Conservation (phyloP, 2,113 vertebrate species). For the Vidua macroura region DNA sequence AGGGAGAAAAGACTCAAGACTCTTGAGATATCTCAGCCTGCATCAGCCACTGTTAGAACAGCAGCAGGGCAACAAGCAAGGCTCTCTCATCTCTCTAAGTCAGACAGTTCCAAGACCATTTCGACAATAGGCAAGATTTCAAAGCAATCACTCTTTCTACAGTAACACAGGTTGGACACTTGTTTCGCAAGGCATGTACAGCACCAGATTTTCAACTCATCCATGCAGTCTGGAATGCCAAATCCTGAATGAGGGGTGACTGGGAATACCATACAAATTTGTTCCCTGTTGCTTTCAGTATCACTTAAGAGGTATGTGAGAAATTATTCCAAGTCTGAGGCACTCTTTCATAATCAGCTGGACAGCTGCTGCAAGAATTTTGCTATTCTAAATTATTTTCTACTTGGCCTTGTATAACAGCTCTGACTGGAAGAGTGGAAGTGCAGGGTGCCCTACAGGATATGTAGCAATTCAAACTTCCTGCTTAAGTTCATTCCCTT, state of each 20-base stretch:
- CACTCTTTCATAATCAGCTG: neutral
- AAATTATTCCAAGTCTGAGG: neutral
- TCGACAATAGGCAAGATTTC: neutral
- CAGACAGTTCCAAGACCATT: neutral
- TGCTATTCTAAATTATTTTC: neutral
- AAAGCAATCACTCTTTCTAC: neutral
- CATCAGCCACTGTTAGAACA: neutral
- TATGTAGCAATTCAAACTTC: conserved; percentile 15
- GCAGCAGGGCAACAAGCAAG: neutral
- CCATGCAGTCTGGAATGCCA: accelerated
- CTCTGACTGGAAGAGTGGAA: neutral
- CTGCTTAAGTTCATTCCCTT: neutral
- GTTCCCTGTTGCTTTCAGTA: neutral
- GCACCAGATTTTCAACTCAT: neutral
- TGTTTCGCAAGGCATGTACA: neutral
- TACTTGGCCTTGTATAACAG: neutral
- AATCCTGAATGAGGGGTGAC: neutral
- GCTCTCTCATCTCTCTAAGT: neutral
- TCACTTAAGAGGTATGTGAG: neutral
- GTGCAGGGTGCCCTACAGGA: neutral
- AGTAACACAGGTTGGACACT: neutral
- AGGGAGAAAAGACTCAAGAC: neutral
- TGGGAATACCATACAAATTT: neutral
- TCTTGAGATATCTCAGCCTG: neutral
- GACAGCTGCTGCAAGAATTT: neutral